phyloP scores from a whole-genome alignment of 2,888 invertebrate genomes.

The Punctoribates punctum region DNA sequence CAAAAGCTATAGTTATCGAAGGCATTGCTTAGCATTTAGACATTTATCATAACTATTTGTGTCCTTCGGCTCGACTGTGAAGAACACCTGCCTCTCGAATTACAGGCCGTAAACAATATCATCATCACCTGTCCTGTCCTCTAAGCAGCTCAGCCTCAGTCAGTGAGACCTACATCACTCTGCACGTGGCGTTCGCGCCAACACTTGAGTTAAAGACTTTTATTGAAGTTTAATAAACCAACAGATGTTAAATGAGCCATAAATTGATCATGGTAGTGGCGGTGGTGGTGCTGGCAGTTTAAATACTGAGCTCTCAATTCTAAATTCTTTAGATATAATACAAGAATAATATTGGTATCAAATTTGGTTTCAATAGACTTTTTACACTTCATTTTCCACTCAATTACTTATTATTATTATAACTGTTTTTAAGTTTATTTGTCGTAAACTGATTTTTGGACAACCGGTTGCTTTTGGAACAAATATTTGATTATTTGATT shows the following conservation, averaged over 20 bases:
- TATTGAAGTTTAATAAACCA: background rate
- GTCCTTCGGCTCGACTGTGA: constrained; percentile 5
- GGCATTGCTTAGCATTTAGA: background rate
- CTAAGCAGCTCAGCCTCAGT: background rate
- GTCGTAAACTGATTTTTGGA: background rate
- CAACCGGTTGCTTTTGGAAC: background rate
- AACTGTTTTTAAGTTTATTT: background rate
- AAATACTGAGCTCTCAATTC: background rate
- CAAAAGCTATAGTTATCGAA: background rate
- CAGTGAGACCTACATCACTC: background rate
- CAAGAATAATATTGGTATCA: background rate
- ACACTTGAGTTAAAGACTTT: background rate
- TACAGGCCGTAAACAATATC: constrained; percentile 10
- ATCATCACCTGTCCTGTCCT: background rate
- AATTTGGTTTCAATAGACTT: background rate
- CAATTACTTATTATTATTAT: background rate
- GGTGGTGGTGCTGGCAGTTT: too few species aligned
- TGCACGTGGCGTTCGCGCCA: background rate
- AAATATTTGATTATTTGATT: constrained; percentile 11
- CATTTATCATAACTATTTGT: constrained; percentile 19
- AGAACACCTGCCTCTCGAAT: constrained; percentile 11
- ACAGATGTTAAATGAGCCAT: background rate
- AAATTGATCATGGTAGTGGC: too few species aligned
- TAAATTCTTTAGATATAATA: constrained; percentile 5
- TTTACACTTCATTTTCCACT: background rate